These are phyloP conservation scores for Drosophila barbarae DNA, from an alignment of 2,888 invertebrate genomes.

Conservation along the genomic window DNA sequence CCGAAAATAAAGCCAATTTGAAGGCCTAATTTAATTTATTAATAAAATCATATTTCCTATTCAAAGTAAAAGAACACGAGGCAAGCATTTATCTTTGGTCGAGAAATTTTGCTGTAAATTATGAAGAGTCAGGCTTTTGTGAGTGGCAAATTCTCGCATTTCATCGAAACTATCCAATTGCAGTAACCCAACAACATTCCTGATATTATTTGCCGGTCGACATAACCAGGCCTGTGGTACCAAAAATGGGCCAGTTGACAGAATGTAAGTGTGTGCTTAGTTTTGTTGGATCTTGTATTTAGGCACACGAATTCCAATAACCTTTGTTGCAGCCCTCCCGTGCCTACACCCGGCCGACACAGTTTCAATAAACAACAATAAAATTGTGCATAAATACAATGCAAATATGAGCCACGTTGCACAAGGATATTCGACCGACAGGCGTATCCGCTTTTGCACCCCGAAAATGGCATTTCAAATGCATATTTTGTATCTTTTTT, in stretches of 20 bases:
- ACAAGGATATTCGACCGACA: constrained; percentile 35
- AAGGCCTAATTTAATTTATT: not conserved
- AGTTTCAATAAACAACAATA: constrained; percentile 47
- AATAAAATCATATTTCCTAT: not conserved
- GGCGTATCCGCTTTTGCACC: constrained; percentile 27
- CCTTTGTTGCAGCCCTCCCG: constrained; percentile 19
- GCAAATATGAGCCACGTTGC: constrained; percentile 40
- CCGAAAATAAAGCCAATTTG: not conserved
- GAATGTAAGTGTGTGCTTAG: constrained; percentile 24
- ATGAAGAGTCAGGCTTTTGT: not conserved
- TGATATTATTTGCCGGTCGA: constrained; percentile 22
- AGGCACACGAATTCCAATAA: constrained; percentile 31
- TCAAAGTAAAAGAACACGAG: not conserved
- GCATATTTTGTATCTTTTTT: constrained; percentile 26
- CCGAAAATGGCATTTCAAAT: constrained; percentile 39
- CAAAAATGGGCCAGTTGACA: constrained; percentile 33
- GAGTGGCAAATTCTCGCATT: constrained; percentile 19
- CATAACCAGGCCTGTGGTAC: constrained; percentile 30
- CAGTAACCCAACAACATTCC: constrained; percentile 5
- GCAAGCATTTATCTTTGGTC: not conserved
- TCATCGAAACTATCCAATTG: constrained; percentile 15
- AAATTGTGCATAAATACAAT: constrained; percentile 51
- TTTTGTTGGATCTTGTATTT: constrained; percentile 33
- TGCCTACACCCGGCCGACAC: not conserved
- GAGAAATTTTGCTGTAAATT: constrained; percentile 2